Percentiles rank a stretch among this genome's conserved stretches.
Evolutionary conservation across 2,888 invertebrate species (phyloP).

Genomic region (Cantharis nigra): DNA sequence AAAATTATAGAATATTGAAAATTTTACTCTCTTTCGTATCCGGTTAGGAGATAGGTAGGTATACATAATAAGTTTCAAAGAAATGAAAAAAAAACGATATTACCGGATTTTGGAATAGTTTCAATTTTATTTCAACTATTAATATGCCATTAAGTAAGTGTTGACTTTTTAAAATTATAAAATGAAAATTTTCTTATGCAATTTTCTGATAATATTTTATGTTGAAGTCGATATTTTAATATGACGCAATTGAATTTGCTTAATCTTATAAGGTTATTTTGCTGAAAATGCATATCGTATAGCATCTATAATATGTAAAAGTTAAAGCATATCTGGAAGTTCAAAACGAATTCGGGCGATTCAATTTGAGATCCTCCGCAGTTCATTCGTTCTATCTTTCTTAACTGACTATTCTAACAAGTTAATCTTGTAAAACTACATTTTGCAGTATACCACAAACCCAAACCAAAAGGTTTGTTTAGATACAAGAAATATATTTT

Average conservation of each 20-base stretch:
- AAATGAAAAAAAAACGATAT: no score
- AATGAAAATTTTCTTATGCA: neutral
- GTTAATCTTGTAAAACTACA: slow-evolving; percentile 23
- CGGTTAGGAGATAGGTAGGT: no score
- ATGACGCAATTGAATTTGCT: slow-evolving; percentile 25
- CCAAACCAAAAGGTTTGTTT: neutral
- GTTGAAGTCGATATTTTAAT: slow-evolving; percentile 1
- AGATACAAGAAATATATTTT: neutral
- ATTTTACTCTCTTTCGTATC: no score
- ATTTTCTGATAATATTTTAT: neutral
- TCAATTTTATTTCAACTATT: no score
- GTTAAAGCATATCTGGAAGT: slow-evolving; percentile 28
- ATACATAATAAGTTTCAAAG: no score
- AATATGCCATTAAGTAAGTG: neutral
- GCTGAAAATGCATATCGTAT: slow-evolving; percentile 21
- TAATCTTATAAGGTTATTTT: slow-evolving; percentile 25
- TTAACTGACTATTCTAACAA: slow-evolving; percentile 25
- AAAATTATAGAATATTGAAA: no score
- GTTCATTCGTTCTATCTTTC: slow-evolving; percentile 25
- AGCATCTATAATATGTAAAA: slow-evolving; percentile 25
- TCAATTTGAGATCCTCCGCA: slow-evolving; percentile 27
- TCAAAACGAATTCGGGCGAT: slow-evolving; percentile 31
- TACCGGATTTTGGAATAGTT: no score
- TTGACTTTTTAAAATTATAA: neutral
- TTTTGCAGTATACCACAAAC: slow-evolving; percentile 5